Percentiles rank a stretch among this genome's conserved stretches.
Evolutionary conservation across 2,888 invertebrate genomes (phyloP).

Genomic region (Epinotia ramella): DNA sequence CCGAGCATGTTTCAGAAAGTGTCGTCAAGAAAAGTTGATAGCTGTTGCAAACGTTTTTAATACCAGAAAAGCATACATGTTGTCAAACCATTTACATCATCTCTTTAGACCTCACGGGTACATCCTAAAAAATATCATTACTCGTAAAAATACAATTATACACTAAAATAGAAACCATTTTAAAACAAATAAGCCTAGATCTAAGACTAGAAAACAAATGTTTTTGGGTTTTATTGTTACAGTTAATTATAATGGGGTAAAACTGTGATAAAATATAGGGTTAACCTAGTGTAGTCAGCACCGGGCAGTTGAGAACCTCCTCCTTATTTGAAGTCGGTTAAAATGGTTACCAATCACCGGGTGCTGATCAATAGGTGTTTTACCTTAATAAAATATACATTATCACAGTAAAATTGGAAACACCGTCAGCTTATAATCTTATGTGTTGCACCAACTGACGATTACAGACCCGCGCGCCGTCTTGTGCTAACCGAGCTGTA

Average conservation of each 20-base stretch:
- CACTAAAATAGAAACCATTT: slow-evolving; percentile 22
- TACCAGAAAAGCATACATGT: slow-evolving; percentile 72
- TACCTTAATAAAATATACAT: slow-evolving; percentile 1
- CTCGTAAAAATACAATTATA: slow-evolving; percentile 29
- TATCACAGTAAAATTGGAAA: no score
- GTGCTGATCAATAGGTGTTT: not conserved
- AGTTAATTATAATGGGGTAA: slow-evolving; percentile 16
- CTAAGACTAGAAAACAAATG: slow-evolving; percentile 36
- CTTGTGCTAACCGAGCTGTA: no score
- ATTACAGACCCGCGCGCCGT: no score
- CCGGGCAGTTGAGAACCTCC: not conserved
- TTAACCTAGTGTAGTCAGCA: not conserved
- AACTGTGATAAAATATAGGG: slow-evolving; percentile 30
- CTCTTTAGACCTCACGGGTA: slow-evolving; percentile 49
- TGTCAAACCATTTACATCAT: slow-evolving; percentile 51
- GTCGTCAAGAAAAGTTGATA: slow-evolving; percentile 39
- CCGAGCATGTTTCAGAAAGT: not conserved
- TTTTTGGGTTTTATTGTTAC: slow-evolving; percentile 10
- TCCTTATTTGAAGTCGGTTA: no score
- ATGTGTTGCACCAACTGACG: no score
- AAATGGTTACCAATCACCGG: not conserved
- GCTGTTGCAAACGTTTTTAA: slow-evolving; percentile 63
- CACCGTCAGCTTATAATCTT: no score
- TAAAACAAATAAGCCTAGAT: slow-evolving; percentile 34
- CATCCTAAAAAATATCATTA: slow-evolving; percentile 30